Base-by-base conservation (phyloP, 2,797 vertebrate genomes). In the Spondyliosoma cantharus region DNA sequence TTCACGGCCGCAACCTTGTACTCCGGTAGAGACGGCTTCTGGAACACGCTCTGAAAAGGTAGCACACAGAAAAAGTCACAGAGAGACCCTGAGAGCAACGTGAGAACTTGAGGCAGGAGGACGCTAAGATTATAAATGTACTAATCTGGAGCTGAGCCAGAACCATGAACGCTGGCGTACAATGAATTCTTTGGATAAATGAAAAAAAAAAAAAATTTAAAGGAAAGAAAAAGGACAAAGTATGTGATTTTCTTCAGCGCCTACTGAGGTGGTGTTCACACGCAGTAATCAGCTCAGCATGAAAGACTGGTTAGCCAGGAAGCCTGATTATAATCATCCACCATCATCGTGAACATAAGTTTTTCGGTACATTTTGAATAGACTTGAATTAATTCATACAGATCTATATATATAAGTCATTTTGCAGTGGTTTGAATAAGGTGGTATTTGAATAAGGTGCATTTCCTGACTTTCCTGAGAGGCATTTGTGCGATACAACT, bases 1-100 rank as follows among this genome's bases (percentile, higher is more conserved):
- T 97, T 95, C 60, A 97, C 95, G 0, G 96, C 96, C 4, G 97
- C 97, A 81, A 98, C 97, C 87, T 99, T 99, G 95, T 99, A 99
- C 92, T 99, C 98, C 0, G 98, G 98, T 46, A 97, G 76, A 58
- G 96, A 96, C 0, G 96, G 95, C 68, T 96, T 98, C 89, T 96
- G 96, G 85, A 98, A 97, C 86, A 97, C 94, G 3, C 94, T 96
- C 98, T 98, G 94, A 76, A 64, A 37, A 71, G n/a, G 24, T 3
- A 60, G 2, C 13, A 19, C n/a, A 15, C 17, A 48, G 16, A 19
- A 4, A 4, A 29, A 62, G 15, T 45, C 43, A 15, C 45, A 46
- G 2, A 46, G 17, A 16, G 37, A 29, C 1, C 17, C n/a, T 19
- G 32, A 48, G 76, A 76, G 58, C 11, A 61, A 15, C 22, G 53